Conservation (phyloP, 2,888 invertebrate species). For the Anorthoa munda region DNA sequence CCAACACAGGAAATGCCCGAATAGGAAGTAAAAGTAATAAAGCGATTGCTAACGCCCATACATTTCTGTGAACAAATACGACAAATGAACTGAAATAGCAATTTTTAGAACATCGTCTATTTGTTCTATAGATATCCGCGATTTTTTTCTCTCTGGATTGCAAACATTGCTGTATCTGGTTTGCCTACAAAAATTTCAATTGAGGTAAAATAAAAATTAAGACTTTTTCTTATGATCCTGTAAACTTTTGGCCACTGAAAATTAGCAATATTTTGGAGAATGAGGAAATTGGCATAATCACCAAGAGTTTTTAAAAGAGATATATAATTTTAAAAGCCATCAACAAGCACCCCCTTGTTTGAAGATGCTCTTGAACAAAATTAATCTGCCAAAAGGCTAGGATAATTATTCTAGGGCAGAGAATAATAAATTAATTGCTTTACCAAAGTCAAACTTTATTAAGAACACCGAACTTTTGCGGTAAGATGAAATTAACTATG, state of each 20-base stretch:
- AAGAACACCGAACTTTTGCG: not conserved
- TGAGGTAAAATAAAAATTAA: not conserved
- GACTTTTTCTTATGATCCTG: not conserved
- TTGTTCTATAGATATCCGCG: not conserved
- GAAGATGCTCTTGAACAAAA: constrained; percentile 17
- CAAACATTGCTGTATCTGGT: constrained; percentile 2
- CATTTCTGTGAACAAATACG: constrained; percentile 26
- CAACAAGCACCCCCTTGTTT: constrained; percentile 10
- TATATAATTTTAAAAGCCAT: not conserved
- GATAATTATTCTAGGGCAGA: constrained; percentile 7
- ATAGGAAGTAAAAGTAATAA: constrained; percentile 32
- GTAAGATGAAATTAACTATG: constrained; percentile 1
- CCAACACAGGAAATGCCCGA: constrained; percentile 18
- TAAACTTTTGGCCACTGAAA: not conserved
- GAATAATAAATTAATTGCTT: constrained; percentile 1
- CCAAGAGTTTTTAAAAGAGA: constrained; percentile 1
- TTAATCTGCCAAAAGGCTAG: not conserved
- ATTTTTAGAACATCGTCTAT: constrained; percentile 29
- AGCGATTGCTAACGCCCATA: constrained; percentile 38
- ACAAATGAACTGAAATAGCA: constrained; percentile 37
- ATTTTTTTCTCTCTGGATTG: not conserved
- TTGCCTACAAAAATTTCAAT: not conserved
- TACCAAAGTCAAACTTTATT: constrained; percentile 6
- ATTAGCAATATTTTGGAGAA: not conserved
- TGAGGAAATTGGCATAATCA: not conserved